Conservation (phyloP, 1,140 invertebrate genomes). For the Drosophila littoralis region DNA sequence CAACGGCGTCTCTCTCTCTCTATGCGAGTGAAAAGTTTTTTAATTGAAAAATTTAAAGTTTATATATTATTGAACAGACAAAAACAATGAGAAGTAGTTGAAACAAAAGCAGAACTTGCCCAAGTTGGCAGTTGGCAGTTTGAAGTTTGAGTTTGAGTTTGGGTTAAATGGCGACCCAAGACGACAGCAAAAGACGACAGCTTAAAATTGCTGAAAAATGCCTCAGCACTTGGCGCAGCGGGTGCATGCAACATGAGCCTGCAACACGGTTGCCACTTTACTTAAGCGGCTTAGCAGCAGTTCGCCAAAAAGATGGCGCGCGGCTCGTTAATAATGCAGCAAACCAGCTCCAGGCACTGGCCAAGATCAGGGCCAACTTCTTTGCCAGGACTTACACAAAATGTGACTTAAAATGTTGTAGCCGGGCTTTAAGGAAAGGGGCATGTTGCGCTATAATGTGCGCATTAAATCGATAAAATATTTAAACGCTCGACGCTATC, state of each 20-base stretch:
- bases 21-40: slow-evolving; percentile 75
- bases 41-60: slow-evolving; percentile 78
- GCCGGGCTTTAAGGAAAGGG: not conserved
- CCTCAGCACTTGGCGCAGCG: slow-evolving; percentile 34
- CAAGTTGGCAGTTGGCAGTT: slow-evolving; percentile 6
- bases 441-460: slow-evolving; percentile 9
- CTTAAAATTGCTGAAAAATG: slow-evolving; percentile 24
- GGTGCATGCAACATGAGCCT: slow-evolving; percentile 26
- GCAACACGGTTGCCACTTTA: slow-evolving; percentile 41
- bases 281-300: slow-evolving; percentile 55
- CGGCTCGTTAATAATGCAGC: slow-evolving; percentile 56
- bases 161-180: slow-evolving; percentile 39
- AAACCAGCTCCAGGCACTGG: slow-evolving; percentile 8
- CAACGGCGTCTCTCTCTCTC: slow-evolving; percentile 2
- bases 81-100: slow-evolving; percentile 5
- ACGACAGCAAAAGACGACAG: slow-evolving; percentile 36
- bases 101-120: slow-evolving; percentile 11
- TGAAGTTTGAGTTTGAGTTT: slow-evolving; percentile 14
- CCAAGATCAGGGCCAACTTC: slow-evolving; percentile 1
- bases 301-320: slow-evolving; percentile 39
- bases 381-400: not conserved
- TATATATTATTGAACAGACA: slow-evolving; percentile 66
- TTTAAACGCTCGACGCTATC: slow-evolving; percentile 69
- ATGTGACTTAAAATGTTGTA: not conserved
- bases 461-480: slow-evolving; percentile 75